A percentile compares a stretch with the other conserved stretches of the same genome.
Conservation (phyloP, 2,888 invertebrate species). For the Conomelus anceps region DNA sequence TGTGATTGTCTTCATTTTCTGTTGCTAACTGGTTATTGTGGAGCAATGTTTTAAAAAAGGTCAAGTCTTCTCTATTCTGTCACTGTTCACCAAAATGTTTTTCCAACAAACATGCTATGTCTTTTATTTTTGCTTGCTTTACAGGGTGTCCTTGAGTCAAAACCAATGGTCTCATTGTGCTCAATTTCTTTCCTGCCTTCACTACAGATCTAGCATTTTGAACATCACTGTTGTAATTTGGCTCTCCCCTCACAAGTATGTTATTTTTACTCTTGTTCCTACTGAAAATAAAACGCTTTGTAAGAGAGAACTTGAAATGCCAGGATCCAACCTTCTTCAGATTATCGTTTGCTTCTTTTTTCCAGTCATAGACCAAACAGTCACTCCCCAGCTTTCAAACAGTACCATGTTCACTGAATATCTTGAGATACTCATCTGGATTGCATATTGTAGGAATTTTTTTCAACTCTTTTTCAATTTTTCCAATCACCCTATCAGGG, state of each 20-base stretch:
- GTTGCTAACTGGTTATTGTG: constrained; percentile 8
- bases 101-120: constrained; percentile 1
- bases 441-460: neutral
- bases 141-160: constrained; percentile 10
- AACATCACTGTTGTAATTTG: constrained; percentile 12
- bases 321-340: neutral
- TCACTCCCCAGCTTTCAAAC: neutral
- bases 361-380: constrained; percentile 9
- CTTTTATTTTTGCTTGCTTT: constrained; percentile 11
- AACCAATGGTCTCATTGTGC: constrained; percentile 1
- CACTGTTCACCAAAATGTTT: constrained; percentile 18
- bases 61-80: neutral
- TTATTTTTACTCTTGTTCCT: constrained; percentile 13
- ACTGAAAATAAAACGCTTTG: constrained; percentile 15
- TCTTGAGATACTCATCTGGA: neutral
- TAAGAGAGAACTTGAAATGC: constrained; percentile 14
- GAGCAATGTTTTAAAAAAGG: constrained; percentile 16
- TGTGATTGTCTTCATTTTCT: constrained; percentile 9
- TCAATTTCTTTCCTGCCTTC: constrained; percentile 3
- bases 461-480: neutral
- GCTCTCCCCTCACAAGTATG: constrained; percentile 16
- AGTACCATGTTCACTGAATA: neutral
- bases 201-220: constrained; percentile 11
- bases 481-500: neutral
- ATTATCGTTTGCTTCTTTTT: neutral